Evolutionary conservation across 2,888 invertebrate genomes (phyloP), one percentile per base, ranked within the genome.

Genomic region (Pachymerium ferrugineum): DNA sequence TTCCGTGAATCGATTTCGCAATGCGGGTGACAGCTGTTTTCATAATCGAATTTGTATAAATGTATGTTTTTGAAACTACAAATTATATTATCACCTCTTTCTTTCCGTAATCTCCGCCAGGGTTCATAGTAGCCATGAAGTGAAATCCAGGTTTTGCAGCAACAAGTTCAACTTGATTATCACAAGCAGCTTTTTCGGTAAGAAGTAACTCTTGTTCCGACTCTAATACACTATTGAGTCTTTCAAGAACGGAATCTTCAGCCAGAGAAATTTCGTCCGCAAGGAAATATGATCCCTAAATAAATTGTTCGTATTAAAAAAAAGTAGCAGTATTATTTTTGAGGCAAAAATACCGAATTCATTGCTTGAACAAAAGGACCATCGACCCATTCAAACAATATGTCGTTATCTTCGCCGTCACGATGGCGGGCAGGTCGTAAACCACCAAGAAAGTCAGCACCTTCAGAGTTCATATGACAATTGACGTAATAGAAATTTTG

Each of bases 211-310:
- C 92, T 75, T 97, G 87, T 82, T 98, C 97, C 0, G 97, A 93
- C 84, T 98, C 90, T 31, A 99, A 85, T 73, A 99, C 87, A 29
- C 97, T 97, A 84, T 99, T 99, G 74, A 99, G 85, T 80, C 99
- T 87, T 84, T 99, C 99, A 73, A 99, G 85, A 1, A 99, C 99
- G 77, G 96, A 96, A 81, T 99, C 98, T 81, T 98, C 98, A 0
- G 99, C 98, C 76, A 99, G 84, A 0, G 99, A 99, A 78, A 99
- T 99, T 87, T 99, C 99, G 84, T 99, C 99, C 0, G 97, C 93
- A 77, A 99, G 86, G 81, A 99, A 95, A 80, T 94, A 87, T 10
- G 35, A 62, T n/a, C 73, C 73, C 73, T 72, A 28, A 19, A 70
- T 35, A 35, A 35, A 12, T 35, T 35, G 35, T 8, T 35, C 35